Evolutionary conservation across 2,888 invertebrate genomes (phyloP).

Genomic region (Polydrusus cervinus): DNA sequence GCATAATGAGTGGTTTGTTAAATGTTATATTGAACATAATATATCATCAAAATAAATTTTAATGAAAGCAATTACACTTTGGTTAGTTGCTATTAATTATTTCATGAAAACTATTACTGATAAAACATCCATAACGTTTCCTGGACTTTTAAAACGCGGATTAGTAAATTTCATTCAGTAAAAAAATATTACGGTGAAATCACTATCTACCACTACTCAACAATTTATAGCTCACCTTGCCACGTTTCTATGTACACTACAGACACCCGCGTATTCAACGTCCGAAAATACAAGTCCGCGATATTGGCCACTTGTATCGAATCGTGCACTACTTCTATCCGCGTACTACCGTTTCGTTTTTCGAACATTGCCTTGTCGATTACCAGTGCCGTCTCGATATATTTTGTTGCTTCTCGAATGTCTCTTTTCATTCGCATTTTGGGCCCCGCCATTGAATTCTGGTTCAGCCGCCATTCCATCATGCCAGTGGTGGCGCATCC

Average conservation of each 20-base stretch:
- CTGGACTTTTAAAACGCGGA: no score
- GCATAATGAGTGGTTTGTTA: no score
- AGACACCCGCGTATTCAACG: conserved; percentile 94
- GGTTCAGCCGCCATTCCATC: conserved; percentile 82
- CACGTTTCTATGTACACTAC: conserved; percentile 98
- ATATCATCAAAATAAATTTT: no score
- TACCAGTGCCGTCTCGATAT: conserved; percentile 96
- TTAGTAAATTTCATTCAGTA: no score
- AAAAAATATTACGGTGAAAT: no score
- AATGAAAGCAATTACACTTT: no score
- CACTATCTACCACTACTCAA: no score
- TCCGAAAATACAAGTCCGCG: conserved; percentile 89
- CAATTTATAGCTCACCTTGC: conserved; percentile 75
- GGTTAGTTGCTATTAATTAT: no score
- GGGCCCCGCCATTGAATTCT: conserved; percentile 49
- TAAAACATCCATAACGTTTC: no score
- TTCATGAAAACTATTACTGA: no score
- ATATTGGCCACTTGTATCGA: conserved; percentile 98
- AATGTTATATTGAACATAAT: no score
- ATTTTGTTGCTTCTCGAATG: conserved; percentile 92
- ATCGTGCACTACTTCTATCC: conserved; percentile 84
- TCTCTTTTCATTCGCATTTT: conserved; percentile 76
- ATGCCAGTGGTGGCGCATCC: conserved; percentile 90
- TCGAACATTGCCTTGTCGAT: conserved; percentile 98
- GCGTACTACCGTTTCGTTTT: conserved; percentile 90